These are phyloP conservation scores for Clangula hyemalis DNA, from an alignment of 2,797 vertebrate species.

Conservation along the genomic window DNA sequence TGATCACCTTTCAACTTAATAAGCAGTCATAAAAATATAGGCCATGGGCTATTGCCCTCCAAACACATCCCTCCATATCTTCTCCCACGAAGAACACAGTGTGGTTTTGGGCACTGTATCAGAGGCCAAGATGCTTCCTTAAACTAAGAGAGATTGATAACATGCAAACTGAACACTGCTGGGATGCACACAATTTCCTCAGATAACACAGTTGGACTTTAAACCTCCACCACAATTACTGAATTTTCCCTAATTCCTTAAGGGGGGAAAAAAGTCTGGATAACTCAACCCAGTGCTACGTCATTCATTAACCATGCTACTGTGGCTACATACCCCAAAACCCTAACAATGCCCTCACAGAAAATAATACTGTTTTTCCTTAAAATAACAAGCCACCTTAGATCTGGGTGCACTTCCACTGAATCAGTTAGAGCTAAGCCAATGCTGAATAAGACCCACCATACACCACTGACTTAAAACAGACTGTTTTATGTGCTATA, in stretches of 20 bases:
- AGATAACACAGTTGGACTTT: neutral
- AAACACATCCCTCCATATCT: neutral
- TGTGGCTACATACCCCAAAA: neutral
- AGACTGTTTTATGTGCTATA: neutral
- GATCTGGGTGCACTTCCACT: neutral
- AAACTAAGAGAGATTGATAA: neutral
- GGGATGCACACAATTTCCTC: neutral
- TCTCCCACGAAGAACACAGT: neutral
- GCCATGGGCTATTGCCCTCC: neutral
- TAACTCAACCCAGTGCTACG: neutral
- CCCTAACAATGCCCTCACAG: neutral
- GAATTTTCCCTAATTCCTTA: neutral
- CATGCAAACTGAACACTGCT: neutral
- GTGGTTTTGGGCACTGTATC: neutral
- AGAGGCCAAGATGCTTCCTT: neutral
- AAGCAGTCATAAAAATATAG: neutral
- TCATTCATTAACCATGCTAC: neutral
- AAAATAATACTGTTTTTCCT: neutral
- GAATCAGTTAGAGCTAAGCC: neutral
- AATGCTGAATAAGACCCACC: neutral
- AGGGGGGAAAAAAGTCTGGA: neutral
- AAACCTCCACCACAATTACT: neutral
- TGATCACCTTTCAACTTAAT: neutral
- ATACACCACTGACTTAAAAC: neutral
- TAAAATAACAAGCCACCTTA: slow-evolving; percentile 20